Conservation (phyloP, 2,888 invertebrate species). For the Cremastinae sp. region DNA sequence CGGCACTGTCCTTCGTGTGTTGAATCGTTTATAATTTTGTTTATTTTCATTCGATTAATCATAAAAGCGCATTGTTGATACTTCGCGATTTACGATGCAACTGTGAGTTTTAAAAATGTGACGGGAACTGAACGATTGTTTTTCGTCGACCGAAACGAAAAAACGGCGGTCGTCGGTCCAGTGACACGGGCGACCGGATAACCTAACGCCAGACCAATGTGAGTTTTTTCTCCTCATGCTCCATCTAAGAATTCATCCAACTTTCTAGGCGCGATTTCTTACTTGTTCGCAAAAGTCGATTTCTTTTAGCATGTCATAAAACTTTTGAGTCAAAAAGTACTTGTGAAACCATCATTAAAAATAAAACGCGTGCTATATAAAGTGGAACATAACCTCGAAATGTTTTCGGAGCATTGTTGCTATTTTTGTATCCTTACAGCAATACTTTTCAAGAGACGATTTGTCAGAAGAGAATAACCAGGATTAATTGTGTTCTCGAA, state of each 20-base stretch:
- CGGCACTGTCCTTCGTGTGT: conserved; percentile 7
- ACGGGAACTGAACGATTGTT: conserved; percentile 19
- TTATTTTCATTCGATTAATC: conserved; percentile 24
- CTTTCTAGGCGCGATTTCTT: no score
- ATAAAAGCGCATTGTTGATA: neutral
- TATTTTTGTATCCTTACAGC: no score
- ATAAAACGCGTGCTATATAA: conserved; percentile 37
- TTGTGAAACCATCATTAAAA: neutral
- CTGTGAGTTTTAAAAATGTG: conserved; percentile 46
- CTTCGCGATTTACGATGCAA: conserved; percentile 15
- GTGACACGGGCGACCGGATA: conserved; percentile 39
- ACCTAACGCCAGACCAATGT: conserved; percentile 53
- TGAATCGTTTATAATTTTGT: conserved; percentile 19
- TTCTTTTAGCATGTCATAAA: neutral
- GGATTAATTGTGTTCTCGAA: no score
- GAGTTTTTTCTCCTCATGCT: conserved; percentile 45
- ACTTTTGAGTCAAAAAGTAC: neutral
- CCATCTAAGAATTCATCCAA: no score
- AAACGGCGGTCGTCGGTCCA: conserved; percentile 22
- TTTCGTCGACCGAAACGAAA: conserved; percentile 6
- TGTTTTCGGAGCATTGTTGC: conserved; percentile 10
- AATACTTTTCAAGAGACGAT: no score
- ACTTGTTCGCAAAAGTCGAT: no score
- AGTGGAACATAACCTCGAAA: conserved; percentile 59
- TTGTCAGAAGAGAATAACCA: no score